Base-by-base conservation (phyloP, 2,113 vertebrate species). In the Caranx ignobilis region DNA sequence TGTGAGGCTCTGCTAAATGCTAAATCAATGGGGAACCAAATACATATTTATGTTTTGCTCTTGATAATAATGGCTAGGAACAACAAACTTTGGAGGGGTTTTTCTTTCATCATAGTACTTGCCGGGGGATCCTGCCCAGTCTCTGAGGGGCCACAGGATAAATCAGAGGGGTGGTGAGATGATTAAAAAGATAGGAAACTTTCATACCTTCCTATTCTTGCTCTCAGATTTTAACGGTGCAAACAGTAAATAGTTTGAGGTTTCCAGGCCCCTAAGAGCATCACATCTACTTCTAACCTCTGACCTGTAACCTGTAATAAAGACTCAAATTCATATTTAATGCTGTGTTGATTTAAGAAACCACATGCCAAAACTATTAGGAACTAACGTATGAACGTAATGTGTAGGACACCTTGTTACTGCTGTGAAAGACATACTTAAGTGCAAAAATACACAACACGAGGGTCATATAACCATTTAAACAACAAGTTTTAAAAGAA, bases 401-500 rank as follows among this genome's bases (percentile, higher is more conserved):
- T 8, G 11, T 13, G 6, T 68, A 1, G 12, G 41, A 41, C 21
- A 61, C 26, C 3, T 35, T 56, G 2, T 13, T 52, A n/a, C 6
- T 12, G 37, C 18, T 48, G 32, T 52, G 35, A 31, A 48, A 21
- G 68, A 65, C 52, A 52, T 35, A 26, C 48, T 18, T 31, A 55
- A 63, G 71, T 57, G 31, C 55, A 64, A 67, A 71, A 48, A 80
- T 39, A 62, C 69, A 48, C 54, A 61, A 61, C 10, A 56, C 5
- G 1, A 55, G 7, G 4, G 8, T 59, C 39, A 75, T 48, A 11
- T 81, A 72, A 83, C 48, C 43, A 48, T 55, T 60, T 13, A 60
- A 85, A 15, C 47, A 61, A 64, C 60, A 81, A 21, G 43, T 74
- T 65, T 47, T 26, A 54, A 71, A 41, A n/a, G 26, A 54, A 56